Evolutionary conservation across 1,140 invertebrate species (phyloP).

Genomic region (Drosophila orosa): DNA sequence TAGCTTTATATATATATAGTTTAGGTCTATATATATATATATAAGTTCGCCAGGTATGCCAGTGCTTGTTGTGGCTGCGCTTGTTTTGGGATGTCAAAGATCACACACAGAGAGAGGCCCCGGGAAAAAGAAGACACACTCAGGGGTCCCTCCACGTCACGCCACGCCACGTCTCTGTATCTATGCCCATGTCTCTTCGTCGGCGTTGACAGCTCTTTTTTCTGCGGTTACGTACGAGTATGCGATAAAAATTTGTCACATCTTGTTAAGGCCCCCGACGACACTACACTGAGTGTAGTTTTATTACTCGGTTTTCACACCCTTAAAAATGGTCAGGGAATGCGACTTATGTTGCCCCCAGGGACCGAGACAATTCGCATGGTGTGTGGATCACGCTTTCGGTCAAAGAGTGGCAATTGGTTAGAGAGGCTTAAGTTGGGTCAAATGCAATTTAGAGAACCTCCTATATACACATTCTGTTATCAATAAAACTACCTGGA

Average conservation of each 20-base stretch:
- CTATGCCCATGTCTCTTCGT: conserved; percentile 1
- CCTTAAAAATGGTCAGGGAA: conserved; percentile 31
- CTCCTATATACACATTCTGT: background rate
- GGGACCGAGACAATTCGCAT: background rate
- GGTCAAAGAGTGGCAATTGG: background rate
- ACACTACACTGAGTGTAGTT: conserved; percentile 27
- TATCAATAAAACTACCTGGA: background rate
- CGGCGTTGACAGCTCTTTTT: conserved; percentile 53
- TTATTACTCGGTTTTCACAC: conserved; percentile 45
- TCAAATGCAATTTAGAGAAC: background rate
- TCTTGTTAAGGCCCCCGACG: conserved; percentile 46
- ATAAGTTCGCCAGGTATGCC: conserved; percentile 23
- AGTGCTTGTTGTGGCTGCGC: conserved; percentile 24
- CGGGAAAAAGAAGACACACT: conserved; percentile 36
- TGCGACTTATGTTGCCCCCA: conserved; percentile 6
- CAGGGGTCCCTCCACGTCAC: conserved; percentile 23
- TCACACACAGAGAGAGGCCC: conserved; percentile 33
- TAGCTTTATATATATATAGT: conserved; percentile 42
- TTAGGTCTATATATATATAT: conserved; percentile 33
- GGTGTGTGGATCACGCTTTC: conserved; percentile 8
- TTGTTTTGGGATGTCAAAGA: conserved; percentile 67
- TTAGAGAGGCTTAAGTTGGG: background rate
- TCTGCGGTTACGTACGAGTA: conserved; percentile 42
- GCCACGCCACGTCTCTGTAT: background rate
- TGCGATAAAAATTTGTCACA: conserved; percentile 77